A percentile compares a stretch with the other conserved stretches of the same genome.
Conservation (phyloP, 1,140 invertebrate genomes). For the Brachystomella parvula region DNA sequence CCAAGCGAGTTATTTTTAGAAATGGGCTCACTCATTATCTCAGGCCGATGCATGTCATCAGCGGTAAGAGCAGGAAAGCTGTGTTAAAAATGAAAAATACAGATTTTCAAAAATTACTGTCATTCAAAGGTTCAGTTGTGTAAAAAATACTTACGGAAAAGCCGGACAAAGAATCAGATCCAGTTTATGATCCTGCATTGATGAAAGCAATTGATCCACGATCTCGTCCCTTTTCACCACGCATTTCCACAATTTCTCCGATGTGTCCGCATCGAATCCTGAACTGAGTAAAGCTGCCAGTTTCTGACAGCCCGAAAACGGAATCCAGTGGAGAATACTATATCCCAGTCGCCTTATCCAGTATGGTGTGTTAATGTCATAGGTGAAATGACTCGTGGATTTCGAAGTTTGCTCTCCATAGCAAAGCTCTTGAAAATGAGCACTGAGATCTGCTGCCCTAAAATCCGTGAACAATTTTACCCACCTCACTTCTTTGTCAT, state of each 20-base stretch:
- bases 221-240: neutral
- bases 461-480: neutral
- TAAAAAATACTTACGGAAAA: too few relatives aligned
- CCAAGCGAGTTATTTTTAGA: too few relatives aligned
- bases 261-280: neutral
- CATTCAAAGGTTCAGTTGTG: too few relatives aligned
- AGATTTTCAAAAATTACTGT: too few relatives aligned
- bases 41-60: too few relatives aligned
- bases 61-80: too few relatives aligned
- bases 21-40: too few relatives aligned
- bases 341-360: neutral
- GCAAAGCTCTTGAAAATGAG: neutral
- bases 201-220: neutral
- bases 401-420: neutral
- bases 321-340: neutral
- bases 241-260: neutral
- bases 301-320: neutral
- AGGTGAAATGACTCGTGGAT: neutral
- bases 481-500: conserved; percentile 1
- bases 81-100: too few relatives aligned
- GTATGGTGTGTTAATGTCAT: too few relatives aligned
- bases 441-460: neutral
- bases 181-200: neutral
- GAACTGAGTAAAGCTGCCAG: neutral
- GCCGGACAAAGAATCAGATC: neutral